Evolutionary conservation across 2,797 vertebrate species (phyloP), one percentile per base, ranked within the genome.

Genomic region (Alauda arvensis): DNA sequence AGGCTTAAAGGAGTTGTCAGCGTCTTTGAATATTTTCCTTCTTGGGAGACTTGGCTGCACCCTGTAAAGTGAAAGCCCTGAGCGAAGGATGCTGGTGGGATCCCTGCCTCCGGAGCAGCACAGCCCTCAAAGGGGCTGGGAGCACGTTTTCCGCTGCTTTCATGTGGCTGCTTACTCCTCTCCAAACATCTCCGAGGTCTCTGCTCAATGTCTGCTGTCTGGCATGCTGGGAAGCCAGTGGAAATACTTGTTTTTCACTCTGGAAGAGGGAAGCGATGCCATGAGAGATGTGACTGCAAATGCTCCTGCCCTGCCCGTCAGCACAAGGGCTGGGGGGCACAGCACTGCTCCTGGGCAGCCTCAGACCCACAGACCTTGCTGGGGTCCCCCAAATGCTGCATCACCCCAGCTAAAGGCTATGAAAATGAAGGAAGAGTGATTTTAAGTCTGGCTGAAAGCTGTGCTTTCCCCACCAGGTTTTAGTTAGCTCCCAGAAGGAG

Each of bases 91-190:
- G 62, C 82, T 52, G 77, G 24, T 59, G 89, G 90, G 89, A 76
- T 71, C 87, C 28, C 70, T 46, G 89, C 85, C 79, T 88, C 71
- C 12, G 3, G 93, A 76, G 68, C 60, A 72, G 66, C 42, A 2
- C n/a, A 52, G 83, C 74, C 78, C 68, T 83, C 79, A 18, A 40
- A 87, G 71, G 88, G 75, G 83, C 93, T 83, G 53, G 2, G 11
- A 92, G 86, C 83, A 91, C 66, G 23, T 77, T 87, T 69, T 37
- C 85, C 46, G 3, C 23, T 6, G 16, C 92, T 83, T 89, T 95
- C 83, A 89, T 83, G 91, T 81, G 94, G 89, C 93, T 74, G 65
- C 84, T 86, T 4, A 5, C 57, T 86, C 83, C 81, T 60, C 63
- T 83, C 83, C n/a, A 34, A 89, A 6, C 74, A 68, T 76, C 87